phyloP scores from a whole-genome alignment of 1,140 invertebrate genomes.

The Tyrophagus putrescentiae region DNA sequence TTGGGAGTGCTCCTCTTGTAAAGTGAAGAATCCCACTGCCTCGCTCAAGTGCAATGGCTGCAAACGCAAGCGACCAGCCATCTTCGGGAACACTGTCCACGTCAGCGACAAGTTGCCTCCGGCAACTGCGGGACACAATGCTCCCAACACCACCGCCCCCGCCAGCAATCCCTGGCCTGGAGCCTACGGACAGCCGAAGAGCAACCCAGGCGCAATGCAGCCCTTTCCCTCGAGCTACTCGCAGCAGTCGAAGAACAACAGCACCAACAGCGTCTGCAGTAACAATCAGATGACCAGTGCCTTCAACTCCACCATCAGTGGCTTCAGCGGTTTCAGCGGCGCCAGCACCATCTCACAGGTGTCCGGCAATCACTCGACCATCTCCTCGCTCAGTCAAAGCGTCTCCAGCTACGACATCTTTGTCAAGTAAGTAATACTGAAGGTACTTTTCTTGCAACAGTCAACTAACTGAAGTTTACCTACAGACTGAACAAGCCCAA shows the following conservation, averaged over 20 bases:
- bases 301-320: conserved; percentile 42
- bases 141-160: neutral
- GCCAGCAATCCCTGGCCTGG: neutral
- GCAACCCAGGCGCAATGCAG: too few species aligned
- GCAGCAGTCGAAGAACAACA: too few species aligned
- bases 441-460: too few species aligned
- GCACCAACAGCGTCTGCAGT: too few species aligned
- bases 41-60: neutral
- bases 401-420: conserved; percentile 6
- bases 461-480: too few species aligned
- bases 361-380: neutral
- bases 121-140: neutral
- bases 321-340: conserved; percentile 43
- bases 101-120: neutral
- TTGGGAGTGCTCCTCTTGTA: neutral
- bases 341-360: neutral
- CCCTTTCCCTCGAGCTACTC: too few species aligned
- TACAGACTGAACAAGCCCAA: neutral
- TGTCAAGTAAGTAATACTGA: too few species aligned
- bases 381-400: neutral
- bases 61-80: conserved; percentile 1
- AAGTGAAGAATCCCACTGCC: conserved; percentile 3
- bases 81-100: neutral
- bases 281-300: too few species aligned
- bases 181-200: too few species aligned